Base-by-base conservation (phyloP, 2,797 vertebrate genomes). In the Trichosurus vulpecula region DNA sequence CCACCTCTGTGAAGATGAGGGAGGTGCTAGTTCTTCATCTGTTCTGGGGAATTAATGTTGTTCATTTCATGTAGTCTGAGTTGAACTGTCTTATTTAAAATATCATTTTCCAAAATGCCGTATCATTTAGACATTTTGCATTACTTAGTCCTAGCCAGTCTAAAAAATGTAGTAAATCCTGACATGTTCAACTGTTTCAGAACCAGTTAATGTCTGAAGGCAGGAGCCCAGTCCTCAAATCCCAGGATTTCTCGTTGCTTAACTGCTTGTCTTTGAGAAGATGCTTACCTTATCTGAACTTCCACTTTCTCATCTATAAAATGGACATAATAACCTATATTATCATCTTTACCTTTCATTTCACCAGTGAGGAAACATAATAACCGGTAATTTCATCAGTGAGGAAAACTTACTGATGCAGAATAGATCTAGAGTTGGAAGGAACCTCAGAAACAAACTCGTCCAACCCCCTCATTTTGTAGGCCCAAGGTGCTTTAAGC, bases 101-200 rank as follows among this genome's bases (percentile, higher is more conserved):
- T 90, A n/a, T 95, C 92, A 92, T 92, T 87, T 35, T 96, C 92
- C 95, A 90, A 95, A n/a, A 92, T 93, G 25, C 91, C 8, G 52
- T 94, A 16, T 54, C 96, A 13, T 90, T 56, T 74, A 31, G 22
- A 55, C 54, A 54, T 87, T 14, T 92, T 52, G 11, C 55, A 52
- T 96, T 95, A 90, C 22, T 89, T 57, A 29, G 54, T 94, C n/a
- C 91, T 54, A 57, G 13, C 92, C 74, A 92, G 11, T 81, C 57
- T 92, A 87, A 35, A 81, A 95, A 96, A 90, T 81, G 9, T 81
- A 66, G 6, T 81, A 35, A 35, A 52, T 96, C 25, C 74, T 95
- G 22, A 9, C 54, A 53, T 90, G 16, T 41, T 96, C 13, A 92
- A 5, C 9, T 27, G 47, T 96, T 96, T n/a, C 91, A 95, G 35